Percentiles rank a stretch among this genome's conserved stretches.
Evolutionary conservation across 2,797 vertebrate species (phyloP).

Genomic region (Falco cherrug): DNA sequence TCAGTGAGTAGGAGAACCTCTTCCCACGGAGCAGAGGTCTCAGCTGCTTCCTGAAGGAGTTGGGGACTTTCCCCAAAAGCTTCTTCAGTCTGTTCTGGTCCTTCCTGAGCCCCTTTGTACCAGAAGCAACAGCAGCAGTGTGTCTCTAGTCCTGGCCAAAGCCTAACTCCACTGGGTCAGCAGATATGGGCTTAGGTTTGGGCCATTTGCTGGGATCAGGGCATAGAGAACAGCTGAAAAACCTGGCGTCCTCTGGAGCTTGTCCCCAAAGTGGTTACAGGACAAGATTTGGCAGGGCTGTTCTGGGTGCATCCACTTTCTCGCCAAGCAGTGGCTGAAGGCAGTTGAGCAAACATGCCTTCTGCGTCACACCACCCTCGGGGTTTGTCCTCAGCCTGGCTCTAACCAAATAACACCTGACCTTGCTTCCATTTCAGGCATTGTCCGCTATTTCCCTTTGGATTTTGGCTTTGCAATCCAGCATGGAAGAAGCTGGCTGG

Average conservation of each 20-base stretch:
- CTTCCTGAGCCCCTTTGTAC: not conserved
- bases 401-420: constrained; percentile 18
- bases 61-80: not conserved
- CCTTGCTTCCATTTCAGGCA: not conserved
- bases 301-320: not conserved
- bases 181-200: not conserved
- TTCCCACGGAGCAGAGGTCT: not conserved
- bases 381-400: constrained; percentile 19
- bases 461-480: constrained; percentile 2
- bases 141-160: not conserved
- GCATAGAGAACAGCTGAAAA: not conserved
- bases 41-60: not conserved
- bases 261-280: not conserved
- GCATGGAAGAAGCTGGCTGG: not conserved
- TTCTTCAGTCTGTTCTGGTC: not conserved
- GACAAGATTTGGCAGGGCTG: not conserved
- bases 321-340: not conserved
- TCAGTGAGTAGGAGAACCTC: not conserved
- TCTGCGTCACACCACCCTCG: not conserved
- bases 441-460: not conserved
- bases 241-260: not conserved
- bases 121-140: not conserved
- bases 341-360: not conserved
- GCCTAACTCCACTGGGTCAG: not conserved
- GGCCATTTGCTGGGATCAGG: not conserved